Conservation (phyloP, 1,140 invertebrate genomes). For the Tigriopus japonicus region DNA sequence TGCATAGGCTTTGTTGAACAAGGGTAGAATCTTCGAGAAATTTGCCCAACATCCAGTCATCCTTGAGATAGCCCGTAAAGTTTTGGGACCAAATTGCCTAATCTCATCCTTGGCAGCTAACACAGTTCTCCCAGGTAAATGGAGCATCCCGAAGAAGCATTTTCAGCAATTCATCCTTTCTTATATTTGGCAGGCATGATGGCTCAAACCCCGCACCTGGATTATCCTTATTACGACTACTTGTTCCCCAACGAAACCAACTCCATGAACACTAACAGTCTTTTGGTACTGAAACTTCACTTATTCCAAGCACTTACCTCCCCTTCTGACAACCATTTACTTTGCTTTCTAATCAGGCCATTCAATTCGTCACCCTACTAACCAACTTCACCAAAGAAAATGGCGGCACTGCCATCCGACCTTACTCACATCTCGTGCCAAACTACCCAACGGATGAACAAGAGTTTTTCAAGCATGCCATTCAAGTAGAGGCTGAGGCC, state of each 20-base stretch:
- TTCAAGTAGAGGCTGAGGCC: background rate
- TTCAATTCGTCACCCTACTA: constrained; percentile 1
- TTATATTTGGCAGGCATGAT: background rate
- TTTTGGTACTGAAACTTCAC: no score
- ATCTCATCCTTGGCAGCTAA: background rate
- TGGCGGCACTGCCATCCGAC: background rate
- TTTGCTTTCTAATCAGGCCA: background rate
- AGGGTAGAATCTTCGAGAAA: background rate
- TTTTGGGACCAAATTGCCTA: background rate
- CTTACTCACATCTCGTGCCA: background rate
- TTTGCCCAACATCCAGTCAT: background rate
- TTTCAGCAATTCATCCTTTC: no score
- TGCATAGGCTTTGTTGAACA: background rate
- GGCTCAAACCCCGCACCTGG: constrained; percentile 1
- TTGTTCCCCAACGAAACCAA: background rate
- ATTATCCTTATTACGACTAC: constrained; percentile 6
- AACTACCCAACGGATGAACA: background rate
- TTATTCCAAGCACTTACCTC: no score
- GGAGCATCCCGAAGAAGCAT: no score
- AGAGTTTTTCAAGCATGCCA: constrained; percentile 5
- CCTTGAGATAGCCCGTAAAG: background rate
- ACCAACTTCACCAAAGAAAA: constrained; percentile 3
- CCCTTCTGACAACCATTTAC: background rate
- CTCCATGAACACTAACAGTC: no score
- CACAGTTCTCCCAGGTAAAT: constrained; percentile 1